These are phyloP conservation scores for Cremastobaeus sp. DNA, from an alignment of 2,888 invertebrate genomes.

Conservation along the genomic window DNA sequence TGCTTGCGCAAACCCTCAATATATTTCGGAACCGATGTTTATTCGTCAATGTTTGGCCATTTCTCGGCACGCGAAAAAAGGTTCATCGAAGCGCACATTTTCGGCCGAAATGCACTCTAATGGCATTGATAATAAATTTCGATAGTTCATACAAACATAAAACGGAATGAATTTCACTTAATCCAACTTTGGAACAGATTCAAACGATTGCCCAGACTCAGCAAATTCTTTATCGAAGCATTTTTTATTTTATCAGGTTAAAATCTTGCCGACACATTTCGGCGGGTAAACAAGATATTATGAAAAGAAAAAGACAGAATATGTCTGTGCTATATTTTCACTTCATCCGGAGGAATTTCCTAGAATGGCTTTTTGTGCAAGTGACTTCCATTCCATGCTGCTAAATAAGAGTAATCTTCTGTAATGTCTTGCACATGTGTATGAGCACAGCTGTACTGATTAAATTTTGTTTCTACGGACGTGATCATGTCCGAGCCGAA, in stretches of 20 bases:
- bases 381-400: not conserved
- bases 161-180: no score
- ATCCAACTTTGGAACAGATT: not conserved
- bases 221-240: not conserved
- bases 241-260: not conserved
- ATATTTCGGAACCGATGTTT: constrained; percentile 7
- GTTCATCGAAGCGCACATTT: no score
- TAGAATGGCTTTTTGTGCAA: constrained; percentile 1
- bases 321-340: constrained; percentile 1
- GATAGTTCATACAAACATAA: no score
- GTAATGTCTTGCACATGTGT: constrained; percentile 2
- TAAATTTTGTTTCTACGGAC: constrained; percentile 2
- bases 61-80: not conserved
- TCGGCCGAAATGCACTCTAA: no score
- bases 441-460: not conserved
- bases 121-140: no score
- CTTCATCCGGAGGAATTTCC: constrained; percentile 5
- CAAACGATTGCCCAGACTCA: not conserved
- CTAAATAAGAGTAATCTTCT: constrained; percentile 15
- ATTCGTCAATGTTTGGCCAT: constrained; percentile 4
- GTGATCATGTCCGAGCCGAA: not conserved
- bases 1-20: constrained; percentile 22
- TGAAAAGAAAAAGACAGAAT: not conserved
- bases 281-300: constrained; percentile 2
- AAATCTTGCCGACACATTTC: not conserved